Conservation (phyloP, 2,888 invertebrate species). For the Carabus problematicus region DNA sequence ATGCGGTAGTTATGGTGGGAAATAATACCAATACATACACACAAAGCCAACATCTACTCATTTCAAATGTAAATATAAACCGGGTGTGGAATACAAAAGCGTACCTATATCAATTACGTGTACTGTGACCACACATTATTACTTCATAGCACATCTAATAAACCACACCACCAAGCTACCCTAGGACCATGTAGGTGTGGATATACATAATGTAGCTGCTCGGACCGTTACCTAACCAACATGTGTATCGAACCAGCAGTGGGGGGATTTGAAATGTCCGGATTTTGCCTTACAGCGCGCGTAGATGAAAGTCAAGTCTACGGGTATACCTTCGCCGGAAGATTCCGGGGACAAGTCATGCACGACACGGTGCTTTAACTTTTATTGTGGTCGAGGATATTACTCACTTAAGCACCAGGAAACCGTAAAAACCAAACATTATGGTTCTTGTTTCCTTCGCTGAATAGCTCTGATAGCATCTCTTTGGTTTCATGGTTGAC, state of each 20-base stretch:
- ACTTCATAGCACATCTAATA: too few relatives aligned
- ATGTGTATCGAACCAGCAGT: background rate
- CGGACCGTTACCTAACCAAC: too few relatives aligned
- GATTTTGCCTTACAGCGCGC: background rate
- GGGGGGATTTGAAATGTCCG: background rate
- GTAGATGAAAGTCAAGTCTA: background rate
- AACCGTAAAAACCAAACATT: conserved; percentile 4
- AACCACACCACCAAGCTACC: too few relatives aligned
- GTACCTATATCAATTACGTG: too few relatives aligned
- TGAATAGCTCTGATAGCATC: conserved; percentile 8
- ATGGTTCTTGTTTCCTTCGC: conserved; percentile 8
- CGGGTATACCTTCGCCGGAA: conserved; percentile 8
- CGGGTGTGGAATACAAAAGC: too few relatives aligned
- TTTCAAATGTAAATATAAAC: too few relatives aligned
- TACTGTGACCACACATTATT: too few relatives aligned
- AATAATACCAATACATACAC: too few relatives aligned
- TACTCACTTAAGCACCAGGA: conserved; percentile 12
- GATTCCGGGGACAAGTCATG: conserved; percentile 15
- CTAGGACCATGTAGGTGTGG: too few relatives aligned
- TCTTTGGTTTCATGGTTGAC: background rate
- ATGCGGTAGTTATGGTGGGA: too few relatives aligned
- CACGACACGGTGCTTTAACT: conserved; percentile 14
- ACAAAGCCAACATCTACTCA: too few relatives aligned
- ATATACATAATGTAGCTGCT: too few relatives aligned
- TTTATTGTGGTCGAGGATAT: conserved; percentile 13